These are phyloP conservation scores for Globodera ellingtonae DNA, from an alignment of 1,140 invertebrate genomes.

Conservation along the genomic window DNA sequence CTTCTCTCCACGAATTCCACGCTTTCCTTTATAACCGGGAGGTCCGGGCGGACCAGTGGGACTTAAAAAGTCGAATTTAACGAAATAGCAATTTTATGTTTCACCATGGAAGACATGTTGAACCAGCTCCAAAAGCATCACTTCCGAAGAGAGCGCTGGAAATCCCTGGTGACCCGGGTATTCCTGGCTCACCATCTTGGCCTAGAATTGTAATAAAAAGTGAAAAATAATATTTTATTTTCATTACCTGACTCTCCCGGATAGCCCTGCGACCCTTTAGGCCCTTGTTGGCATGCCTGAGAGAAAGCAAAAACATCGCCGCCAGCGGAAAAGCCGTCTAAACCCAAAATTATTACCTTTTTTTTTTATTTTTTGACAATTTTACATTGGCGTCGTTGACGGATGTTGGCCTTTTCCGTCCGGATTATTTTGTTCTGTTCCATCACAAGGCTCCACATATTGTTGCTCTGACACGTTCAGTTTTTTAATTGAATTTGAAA, in stretches of 20 bases:
- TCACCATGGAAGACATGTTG: constrained; percentile 14
- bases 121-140: neutral
- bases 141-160: neutral
- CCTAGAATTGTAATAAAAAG: neutral
- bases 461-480: constrained; percentile 17
- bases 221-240: neutral
- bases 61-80: constrained; percentile 15
- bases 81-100: neutral
- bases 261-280: neutral
- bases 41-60: constrained; percentile 42
- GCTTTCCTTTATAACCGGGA: constrained; percentile 47
- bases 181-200: constrained; percentile 14
- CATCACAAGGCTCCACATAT: constrained; percentile 48
- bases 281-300: neutral
- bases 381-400: constrained; percentile 42
- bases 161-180: neutral
- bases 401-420: neutral
- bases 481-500: too few relatives aligned
- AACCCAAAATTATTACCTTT: neutral
- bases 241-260: constrained; percentile 8
- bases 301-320: neutral
- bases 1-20: constrained; percentile 45
- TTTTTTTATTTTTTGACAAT: neutral
- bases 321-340: neutral
- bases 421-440: constrained; percentile 34